Percentiles rank a stretch among this genome's conserved stretches.
Conservation (phyloP, 2,113 vertebrate species). For the Seriola rivoliana region DNA sequence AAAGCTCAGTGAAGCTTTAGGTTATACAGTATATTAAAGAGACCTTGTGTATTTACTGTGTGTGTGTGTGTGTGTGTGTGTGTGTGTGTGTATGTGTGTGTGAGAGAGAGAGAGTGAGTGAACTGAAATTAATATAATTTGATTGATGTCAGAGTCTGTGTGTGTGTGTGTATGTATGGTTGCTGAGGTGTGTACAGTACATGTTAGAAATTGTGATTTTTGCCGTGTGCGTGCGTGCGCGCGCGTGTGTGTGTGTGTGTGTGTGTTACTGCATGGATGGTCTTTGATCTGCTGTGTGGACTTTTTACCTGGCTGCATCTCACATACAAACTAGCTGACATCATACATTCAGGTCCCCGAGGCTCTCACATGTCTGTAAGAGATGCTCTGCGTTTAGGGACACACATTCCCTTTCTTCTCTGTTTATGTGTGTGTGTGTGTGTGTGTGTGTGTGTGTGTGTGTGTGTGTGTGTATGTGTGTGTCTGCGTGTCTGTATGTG, state of each 20-base stretch:
- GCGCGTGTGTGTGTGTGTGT: background rate
- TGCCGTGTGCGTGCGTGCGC: no score
- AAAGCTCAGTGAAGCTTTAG: background rate
- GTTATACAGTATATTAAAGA: conserved; percentile 32
- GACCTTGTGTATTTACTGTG: conserved; percentile 1
- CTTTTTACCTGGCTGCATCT: conserved; percentile 4
- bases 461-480: background rate
- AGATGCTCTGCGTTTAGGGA: background rate
- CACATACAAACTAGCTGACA: background rate
- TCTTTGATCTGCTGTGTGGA: conserved; percentile 12
- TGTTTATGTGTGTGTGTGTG: background rate
- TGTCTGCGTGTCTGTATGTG: background rate
- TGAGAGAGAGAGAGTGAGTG: background rate
- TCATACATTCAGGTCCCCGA: conserved; percentile 1
- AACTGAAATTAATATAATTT: conserved; percentile 15
- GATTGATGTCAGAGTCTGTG: background rate
- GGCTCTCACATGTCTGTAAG: background rate
- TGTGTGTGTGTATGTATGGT: background rate
- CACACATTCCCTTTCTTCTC: background rate
- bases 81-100: background rate
- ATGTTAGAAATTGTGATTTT: background rate
- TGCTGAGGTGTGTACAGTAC: background rate
- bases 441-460: background rate
- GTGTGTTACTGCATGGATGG: background rate
- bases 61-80: background rate